Percentiles rank a stretch among this genome's conserved stretches.
Conservation (phyloP, 2,797 vertebrate species). For the Falco novaeseelandiae region DNA sequence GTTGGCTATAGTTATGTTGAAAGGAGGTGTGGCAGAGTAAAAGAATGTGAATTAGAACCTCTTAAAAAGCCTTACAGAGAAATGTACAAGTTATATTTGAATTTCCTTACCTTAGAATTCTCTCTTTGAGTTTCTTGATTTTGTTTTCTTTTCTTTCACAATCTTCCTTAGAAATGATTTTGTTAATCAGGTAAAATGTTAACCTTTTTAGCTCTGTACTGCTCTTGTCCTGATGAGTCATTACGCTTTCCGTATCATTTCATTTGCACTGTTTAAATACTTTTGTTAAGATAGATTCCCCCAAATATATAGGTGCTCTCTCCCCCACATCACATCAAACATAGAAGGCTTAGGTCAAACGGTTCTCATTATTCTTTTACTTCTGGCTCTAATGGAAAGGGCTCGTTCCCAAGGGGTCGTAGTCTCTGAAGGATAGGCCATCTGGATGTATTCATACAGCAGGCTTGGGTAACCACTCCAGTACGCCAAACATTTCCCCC, state of each 20-base stretch:
- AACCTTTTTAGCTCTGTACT: not conserved
- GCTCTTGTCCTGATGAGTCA: not conserved
- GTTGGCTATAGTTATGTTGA: not conserved
- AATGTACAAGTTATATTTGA: not conserved
- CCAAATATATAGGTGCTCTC: not conserved
- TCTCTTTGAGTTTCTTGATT: not conserved
- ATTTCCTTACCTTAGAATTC: not conserved
- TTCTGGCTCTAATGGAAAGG: not conserved
- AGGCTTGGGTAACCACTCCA: rapidly evolving
- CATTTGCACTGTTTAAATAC: not conserved
- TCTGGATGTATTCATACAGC: not conserved
- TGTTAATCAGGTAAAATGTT: not conserved
- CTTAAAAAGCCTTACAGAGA: not conserved
- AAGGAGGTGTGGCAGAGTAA: not conserved
- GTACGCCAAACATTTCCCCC: not conserved
- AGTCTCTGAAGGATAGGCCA: not conserved
- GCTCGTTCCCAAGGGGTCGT: not conserved
- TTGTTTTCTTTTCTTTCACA: slow-evolving; percentile 4
- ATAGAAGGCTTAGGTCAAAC: not conserved
- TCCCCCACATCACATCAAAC: not conserved
- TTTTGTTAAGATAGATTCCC: not conserved
- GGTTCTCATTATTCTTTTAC: not conserved
- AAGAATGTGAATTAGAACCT: slow-evolving; percentile 20
- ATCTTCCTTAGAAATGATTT: not conserved
- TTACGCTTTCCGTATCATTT: not conserved